Evolutionary conservation across 1,140 invertebrate species (phyloP).

Genomic region (Geopemphigus sp.): DNA sequence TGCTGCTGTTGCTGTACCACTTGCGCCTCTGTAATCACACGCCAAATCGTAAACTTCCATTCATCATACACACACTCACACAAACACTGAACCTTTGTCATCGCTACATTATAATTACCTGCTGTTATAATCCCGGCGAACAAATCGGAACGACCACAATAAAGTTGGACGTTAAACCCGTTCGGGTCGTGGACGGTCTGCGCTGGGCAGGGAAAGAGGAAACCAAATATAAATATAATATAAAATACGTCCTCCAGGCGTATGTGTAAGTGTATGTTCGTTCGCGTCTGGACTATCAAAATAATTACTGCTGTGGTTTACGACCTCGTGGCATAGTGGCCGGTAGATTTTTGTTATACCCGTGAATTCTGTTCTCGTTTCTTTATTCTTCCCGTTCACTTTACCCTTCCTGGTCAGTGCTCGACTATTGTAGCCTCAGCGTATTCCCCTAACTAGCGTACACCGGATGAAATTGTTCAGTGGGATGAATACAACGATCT

Average conservation of each 20-base stretch:
- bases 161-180: conserved; percentile 4
- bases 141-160: conserved; percentile 20
- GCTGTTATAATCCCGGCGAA: background rate
- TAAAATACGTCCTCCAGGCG: conserved; percentile 9
- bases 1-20: background rate
- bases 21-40: background rate
- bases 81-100: background rate
- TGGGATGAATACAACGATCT: too few species aligned
- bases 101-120: conserved; percentile 44
- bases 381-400: too few species aligned
- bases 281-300: conserved; percentile 26
- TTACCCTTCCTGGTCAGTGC: too few species aligned
- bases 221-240: background rate
- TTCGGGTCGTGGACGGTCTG: background rate
- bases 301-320: conserved; percentile 42
- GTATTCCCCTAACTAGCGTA: too few species aligned
- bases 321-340: background rate
- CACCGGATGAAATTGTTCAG: too few species aligned
- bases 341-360: too few species aligned
- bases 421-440: too few species aligned
- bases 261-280: background rate
- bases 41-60: conserved; percentile 43
- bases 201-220: too few species aligned
- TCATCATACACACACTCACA: background rate
- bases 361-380: background rate